Evolutionary conservation across 30 jellyfish, hydroid and myxozoan species (phyloP), one percentile per base, ranked within the genome.

Genomic region (Turritopsis dohrnii): DNA sequence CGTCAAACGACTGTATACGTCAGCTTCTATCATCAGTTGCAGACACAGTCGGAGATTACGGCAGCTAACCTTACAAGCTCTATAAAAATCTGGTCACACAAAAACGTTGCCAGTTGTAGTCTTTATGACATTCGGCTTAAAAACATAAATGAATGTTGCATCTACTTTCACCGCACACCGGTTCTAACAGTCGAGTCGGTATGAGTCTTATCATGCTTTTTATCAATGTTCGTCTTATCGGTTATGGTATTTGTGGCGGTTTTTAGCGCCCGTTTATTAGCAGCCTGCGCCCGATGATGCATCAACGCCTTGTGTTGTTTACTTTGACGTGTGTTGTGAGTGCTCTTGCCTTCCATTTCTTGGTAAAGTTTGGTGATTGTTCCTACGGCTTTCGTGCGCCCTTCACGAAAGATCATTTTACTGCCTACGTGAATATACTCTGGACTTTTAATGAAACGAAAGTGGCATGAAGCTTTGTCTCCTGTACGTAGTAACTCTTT

Each of bases 351-450:
- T 71, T 90, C 96, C n/a, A 79, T 76, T 41, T 93, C 96, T 28
- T 73, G 69, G 82, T 87, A 86, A 9, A 93, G 74, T 54, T 66
- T 88, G 26, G 96, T 93, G 29, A 93, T 93, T 22, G 98, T 88
- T 7, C 99, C 99, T 52, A 94, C 97, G 18, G 99, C 99, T 81
- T 94, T 94, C 0, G 99, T 94, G 81, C 99, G 95, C 71, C 99
- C 99, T 76, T 95, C 99, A 8, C 99, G 95, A 88, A 95, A 95
- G 18, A 95, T 90, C 97, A 95, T 89, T 88, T 89, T 89, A 21
- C 94, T 89, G 1, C 97, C 99, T 23, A 82, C 84, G 17, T 72
- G 90, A 24, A 95, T 71, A 79, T 24, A 95, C 54, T 95, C 99
- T 76, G 99, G 97, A 73, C 89, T 81, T 80, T 90, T 87, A 21